A percentile compares a stretch with the other conserved stretches of the same genome.
phyloP scores from a whole-genome alignment of 1,140 invertebrate species.

The Drepana arcuata region DNA sequence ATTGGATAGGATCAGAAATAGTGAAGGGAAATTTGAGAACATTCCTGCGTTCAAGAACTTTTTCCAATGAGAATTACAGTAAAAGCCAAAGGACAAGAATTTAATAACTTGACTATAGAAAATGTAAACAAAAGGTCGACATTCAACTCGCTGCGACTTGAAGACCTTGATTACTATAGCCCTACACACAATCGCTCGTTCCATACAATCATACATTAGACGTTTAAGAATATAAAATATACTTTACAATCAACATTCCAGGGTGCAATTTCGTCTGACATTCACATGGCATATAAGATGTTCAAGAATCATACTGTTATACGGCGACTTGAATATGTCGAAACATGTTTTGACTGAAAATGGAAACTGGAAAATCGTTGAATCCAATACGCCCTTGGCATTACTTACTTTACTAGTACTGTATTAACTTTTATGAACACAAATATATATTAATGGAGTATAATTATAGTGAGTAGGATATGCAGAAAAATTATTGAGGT shows the following conservation, averaged over 20 bases:
- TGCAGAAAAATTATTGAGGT: no score
- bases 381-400: slow-evolving; percentile 43
- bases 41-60: no score
- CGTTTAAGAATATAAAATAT: no score
- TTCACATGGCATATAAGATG: neutral
- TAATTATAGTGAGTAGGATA: no score
- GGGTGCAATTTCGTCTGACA: no score
- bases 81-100: neutral
- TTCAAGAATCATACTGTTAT: slow-evolving; percentile 1
- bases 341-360: slow-evolving; percentile 57
- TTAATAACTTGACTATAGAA: slow-evolving; percentile 3
- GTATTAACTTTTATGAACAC: no score
- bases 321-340: slow-evolving; percentile 22
- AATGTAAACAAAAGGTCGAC: slow-evolving; percentile 34
- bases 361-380: slow-evolving; percentile 57
- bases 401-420: slow-evolving; percentile 32
- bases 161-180: slow-evolving; percentile 29
- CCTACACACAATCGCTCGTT: slow-evolving; percentile 9
- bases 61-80: no score
- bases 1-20: no score
- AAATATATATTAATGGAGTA: no score
- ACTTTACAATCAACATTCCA: no score
- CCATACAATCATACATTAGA: neutral
- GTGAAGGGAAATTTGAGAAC: no score
- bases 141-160: slow-evolving; percentile 34